Conservation (phyloP, 2,888 invertebrate genomes). For the Deilephila porcellus region DNA sequence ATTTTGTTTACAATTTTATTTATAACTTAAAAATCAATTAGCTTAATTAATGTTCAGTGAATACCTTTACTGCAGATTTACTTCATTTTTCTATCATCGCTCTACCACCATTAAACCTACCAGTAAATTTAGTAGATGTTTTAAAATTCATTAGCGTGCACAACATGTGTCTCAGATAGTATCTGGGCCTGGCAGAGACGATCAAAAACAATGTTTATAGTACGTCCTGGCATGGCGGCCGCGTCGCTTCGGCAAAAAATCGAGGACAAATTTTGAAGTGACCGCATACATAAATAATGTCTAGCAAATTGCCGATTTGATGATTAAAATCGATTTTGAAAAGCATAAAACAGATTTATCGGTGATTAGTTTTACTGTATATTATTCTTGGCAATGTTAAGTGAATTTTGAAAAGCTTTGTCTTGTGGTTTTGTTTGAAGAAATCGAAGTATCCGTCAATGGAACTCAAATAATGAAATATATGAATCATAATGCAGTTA, state of each 20-base stretch:
- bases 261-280: slow-evolving; percentile 54
- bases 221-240: slow-evolving; percentile 42
- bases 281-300: slow-evolving; percentile 49
- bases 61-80: too few relatives aligned
- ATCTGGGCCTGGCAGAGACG: slow-evolving; percentile 57
- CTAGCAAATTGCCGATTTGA: slow-evolving; percentile 27
- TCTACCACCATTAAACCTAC: neutral
- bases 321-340: slow-evolving; percentile 20
- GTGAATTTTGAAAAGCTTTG: neutral
- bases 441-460: too few relatives aligned
- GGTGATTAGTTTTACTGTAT: slow-evolving; percentile 1
- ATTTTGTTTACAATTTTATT: too few relatives aligned
- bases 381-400: neutral
- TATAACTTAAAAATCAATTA: too few relatives aligned
- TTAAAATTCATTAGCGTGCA: slow-evolving; percentile 71
- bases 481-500: too few relatives aligned
- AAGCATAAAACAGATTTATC: slow-evolving; percentile 24
- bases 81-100: too few relatives aligned
- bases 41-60: too few relatives aligned
- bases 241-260: slow-evolving; percentile 54
- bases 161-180: slow-evolving; percentile 78
- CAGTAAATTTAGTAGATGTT: slow-evolving; percentile 41
- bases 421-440: too few relatives aligned
- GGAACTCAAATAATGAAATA: too few relatives aligned
- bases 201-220: slow-evolving; percentile 73